Base-by-base conservation (phyloP, 2,888 invertebrate species). In the Lasioglossum lativentre region DNA sequence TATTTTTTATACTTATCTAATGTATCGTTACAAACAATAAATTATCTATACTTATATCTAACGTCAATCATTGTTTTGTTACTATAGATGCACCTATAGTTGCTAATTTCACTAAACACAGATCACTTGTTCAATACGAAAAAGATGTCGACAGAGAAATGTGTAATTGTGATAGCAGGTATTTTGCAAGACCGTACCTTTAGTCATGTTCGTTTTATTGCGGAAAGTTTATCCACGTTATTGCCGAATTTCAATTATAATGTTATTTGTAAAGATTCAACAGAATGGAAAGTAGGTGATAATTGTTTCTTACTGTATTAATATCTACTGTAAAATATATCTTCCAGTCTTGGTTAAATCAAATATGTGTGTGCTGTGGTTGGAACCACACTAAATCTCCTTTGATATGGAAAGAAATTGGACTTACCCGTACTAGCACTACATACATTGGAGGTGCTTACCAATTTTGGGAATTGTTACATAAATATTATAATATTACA, bases 391-490 rank as follows among this genome's bases (percentile, higher is more conserved):
- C 88, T 2, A 94, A 93, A 71, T 96, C 96, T 19, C 97, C 96
- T 10, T 90, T 97, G 75, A 95, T 97, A 88, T 97, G 97, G 96
- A 96, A 96, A 93, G 96, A 97, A 94, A 92, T 96, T 80, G 94
- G 96, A 77, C 94, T 95, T 92, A 95, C 95, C 90, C 96, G 96
- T 34, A 96, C 96, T 70, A 96, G 96, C 89, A 95, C 96, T 0
- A 95, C 95, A 90, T 96, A 96, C 72, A 96, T 97, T n/a, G 97
- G 97, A 12, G 96, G 96, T 73, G 95, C 96, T 5, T 94, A 96
- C 66, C 96, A 96, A 80, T 97, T 97, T 95, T 96, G 96, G 94
- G 96, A 97, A 92, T 96, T 97, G 89, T 96, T 96, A 89, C 95
- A 96, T 93, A 96, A 96, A 56, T 97, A 96, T 94, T 97, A 97